These are phyloP conservation scores for Bombus superbus DNA, from an alignment of 1,140 invertebrate genomes.

Conservation along the genomic window DNA sequence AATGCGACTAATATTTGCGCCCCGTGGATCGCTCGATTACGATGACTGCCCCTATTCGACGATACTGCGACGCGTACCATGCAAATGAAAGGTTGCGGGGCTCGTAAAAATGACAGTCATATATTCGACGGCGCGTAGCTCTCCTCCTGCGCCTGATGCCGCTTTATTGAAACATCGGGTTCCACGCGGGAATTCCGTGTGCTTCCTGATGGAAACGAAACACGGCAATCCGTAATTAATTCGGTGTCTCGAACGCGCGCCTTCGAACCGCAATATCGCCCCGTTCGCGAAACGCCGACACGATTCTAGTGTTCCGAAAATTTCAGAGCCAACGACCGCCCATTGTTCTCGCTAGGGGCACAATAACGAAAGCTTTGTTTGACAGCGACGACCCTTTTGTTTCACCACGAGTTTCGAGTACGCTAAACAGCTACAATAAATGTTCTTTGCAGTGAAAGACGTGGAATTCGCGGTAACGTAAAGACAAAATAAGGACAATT, in stretches of 20 bases:
- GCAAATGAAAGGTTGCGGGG: slow-evolving; percentile 20
- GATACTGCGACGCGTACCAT: slow-evolving; percentile 12
- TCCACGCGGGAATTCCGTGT: not conserved
- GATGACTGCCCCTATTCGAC: slow-evolving; percentile 21
- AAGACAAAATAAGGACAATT: not conserved
- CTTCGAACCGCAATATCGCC: not conserved
- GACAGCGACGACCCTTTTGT: slow-evolving; percentile 26
- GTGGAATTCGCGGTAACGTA: not conserved
- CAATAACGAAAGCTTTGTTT: slow-evolving; percentile 20
- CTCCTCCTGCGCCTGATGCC: not conserved
- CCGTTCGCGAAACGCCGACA: not conserved
- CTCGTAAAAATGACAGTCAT: slow-evolving; percentile 30
- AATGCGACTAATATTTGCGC: slow-evolving; percentile 51
- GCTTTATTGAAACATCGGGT: slow-evolving; percentile 6
- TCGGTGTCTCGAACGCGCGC: not conserved
- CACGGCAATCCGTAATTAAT: not conserved
- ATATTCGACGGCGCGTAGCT: not conserved
- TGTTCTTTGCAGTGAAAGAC: not conserved
- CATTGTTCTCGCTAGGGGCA: not conserved
- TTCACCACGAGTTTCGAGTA: slow-evolving; percentile 1
- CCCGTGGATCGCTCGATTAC: slow-evolving; percentile 33
- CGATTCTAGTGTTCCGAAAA: slow-evolving; percentile 13
- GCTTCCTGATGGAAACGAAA: not conserved
- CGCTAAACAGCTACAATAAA: slow-evolving; percentile 30
- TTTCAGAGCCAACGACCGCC: not conserved